Evolutionary conservation across 2,797 vertebrate species (phyloP), one percentile per base, ranked within the genome.

Genomic region (Phataginus tetradactyla): DNA sequence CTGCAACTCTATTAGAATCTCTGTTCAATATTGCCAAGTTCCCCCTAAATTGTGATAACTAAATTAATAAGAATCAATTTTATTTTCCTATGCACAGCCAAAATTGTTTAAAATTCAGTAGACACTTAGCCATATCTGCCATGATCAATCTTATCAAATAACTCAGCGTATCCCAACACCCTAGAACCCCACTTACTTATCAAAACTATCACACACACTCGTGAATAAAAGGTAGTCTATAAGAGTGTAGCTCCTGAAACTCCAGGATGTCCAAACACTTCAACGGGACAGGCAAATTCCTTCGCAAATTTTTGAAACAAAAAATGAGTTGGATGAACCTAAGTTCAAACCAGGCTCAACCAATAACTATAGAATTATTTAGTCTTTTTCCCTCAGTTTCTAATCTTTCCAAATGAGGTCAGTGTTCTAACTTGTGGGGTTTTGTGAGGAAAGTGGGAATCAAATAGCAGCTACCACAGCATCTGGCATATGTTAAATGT

Each of bases 61-160:
- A 86, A 72, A 86, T 95, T 86, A 74, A 75, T 78, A 10, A 27
- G 78, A 96, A 94, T 90, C 2, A 72, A 27, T 97, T 95, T 86
- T 96, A 42, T 93, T 74, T 18, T 90, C 34, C 34, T 86, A 71
- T 61, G 66, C 45, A 72, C 93, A 96, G 66, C 39, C 81, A 96
- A 53, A 71, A 87, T 27, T 75, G 4, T 69, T 89, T 90, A 61
- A 55, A 97, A 66, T n/a, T 37, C 29, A 93, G 51, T 45, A 37
- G 91, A 42, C 71, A 91, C 83, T 86, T 75, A 90, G n/a, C 21
- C 89, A 37, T 57, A 79, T 78, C 10, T 86, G 64, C 69, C 61
- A 86, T 42, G 7, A 93, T 91, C 66, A 27, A 85, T 39, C 6
- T 66, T 71, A 34, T 37, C 96, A 64, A 94, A 87, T 49, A 95